Base-by-base conservation (phyloP, 2,113 vertebrate species). In the Tychaedon coryphoeus region DNA sequence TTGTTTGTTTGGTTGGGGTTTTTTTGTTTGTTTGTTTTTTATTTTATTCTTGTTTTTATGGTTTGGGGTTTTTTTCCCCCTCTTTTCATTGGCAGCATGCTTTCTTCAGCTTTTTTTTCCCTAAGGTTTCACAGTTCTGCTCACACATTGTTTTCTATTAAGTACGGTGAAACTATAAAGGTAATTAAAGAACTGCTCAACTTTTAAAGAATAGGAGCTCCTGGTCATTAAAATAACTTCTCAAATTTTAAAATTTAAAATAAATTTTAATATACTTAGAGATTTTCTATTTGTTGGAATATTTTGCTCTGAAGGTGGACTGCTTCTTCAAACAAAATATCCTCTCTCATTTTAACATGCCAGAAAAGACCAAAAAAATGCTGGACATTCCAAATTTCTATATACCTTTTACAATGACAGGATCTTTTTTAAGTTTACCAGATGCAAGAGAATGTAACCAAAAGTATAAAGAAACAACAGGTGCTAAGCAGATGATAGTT, bases 41-140 rank as follows among this genome's bases (percentile, higher is more conserved):
- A 4, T 12, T n/a, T n/a, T 45, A 14, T 25, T 65, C 33, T 60
- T 13, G 19, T 6, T 38, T 33, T 33, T 18, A 40, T 60, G 18
- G 2, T 26, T 29, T 43, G 13, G 0, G 11, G 19, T 33, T 25
- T 14, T 9, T 20, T 15, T 24, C 4, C 9, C 5, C 7, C 23
- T 43, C 19, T 34, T 45, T 53, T 72, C 1, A 2, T 18, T 54
- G 48, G 18, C 22, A 72, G 7, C 14, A 17, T 72, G 7, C 33
- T 36, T 72, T 7, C 4, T 45, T 62, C 20, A 36, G 17, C 4
- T 36, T 25, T 36, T 47, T 33, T 53, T 15, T 24, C 5, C 3
- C 12, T 13, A 15, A 56, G 9, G 19, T 64, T 65, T 74, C 24
- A 62, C 13, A 48, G 5, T 40, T 57, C 19, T 3, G 15, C 23